A percentile compares a stretch with the other conserved stretches of the same genome.
Evolutionary conservation across 2,888 invertebrate genomes (phyloP).

Genomic region (Athripsodes cinereus): DNA sequence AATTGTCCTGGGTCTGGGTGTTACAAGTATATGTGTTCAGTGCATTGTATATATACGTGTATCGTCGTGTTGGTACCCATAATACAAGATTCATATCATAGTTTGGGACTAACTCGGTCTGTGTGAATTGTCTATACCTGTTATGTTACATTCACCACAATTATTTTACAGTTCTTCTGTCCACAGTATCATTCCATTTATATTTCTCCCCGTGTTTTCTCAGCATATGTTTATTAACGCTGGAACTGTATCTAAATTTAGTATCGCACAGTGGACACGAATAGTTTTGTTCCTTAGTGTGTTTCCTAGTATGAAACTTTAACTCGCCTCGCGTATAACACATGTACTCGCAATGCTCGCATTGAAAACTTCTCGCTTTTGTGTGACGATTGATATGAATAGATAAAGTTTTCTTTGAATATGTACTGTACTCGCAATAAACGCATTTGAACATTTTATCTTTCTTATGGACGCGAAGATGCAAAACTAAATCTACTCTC

Average conservation of each 20-base stretch:
- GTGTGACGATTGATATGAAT: conserved; percentile 43
- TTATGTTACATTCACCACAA: background rate
- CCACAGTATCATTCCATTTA: conserved; percentile 39
- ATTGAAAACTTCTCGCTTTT: conserved; percentile 42
- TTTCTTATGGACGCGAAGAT: conserved; percentile 39
- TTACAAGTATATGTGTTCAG: too few species aligned
- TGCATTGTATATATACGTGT: too few species aligned
- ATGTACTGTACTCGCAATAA: conserved; percentile 40
- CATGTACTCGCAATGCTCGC: conserved; percentile 36
- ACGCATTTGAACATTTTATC: conserved; percentile 39
- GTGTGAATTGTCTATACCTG: too few species aligned
- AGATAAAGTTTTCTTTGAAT: conserved; percentile 40
- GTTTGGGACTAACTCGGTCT: too few species aligned
- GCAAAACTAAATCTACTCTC: conserved; percentile 42
- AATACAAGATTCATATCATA: too few species aligned
- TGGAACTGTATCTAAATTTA: conserved; percentile 42
- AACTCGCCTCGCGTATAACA: conserved; percentile 42
- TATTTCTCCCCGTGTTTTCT: conserved; percentile 41
- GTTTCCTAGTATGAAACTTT: conserved; percentile 39
- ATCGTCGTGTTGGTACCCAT: too few species aligned
- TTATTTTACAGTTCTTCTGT: conserved; percentile 22
- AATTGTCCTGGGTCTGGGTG: too few species aligned
- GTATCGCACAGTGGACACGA: conserved; percentile 41
- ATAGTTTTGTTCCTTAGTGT: conserved; percentile 43
- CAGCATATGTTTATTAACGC: conserved; percentile 46